Evolutionary conservation across 1,140 invertebrate genomes (phyloP).

Genomic region (Caenorhabditis elegans): WBcel235 BX284603.4:3637001-3637500

Average conservation of each 20-base stretch:
- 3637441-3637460: slow-evolving; percentile 11
- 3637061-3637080: no score
- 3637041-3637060: no score
- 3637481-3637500: neutral
- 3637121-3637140: no score
- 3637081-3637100: no score
- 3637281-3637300: neutral
- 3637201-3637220: slow-evolving; percentile 6
- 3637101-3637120: no score
- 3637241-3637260: neutral
- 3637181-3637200: no score
- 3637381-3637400: neutral
- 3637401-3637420: slow-evolving; percentile 15
- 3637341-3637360: slow-evolving; percentile 24
- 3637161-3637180: no score
- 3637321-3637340: neutral
- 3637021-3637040: no score
- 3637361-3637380: slow-evolving; percentile 17
- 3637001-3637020: no score
- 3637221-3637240: neutral
- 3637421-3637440: neutral
- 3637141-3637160: no score
- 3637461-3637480: neutral
- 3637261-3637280: neutral
- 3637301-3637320: no score